Evolutionary conservation across 2,888 invertebrate genomes (phyloP).

Genomic region (Pseudeuparius sepicola): DNA sequence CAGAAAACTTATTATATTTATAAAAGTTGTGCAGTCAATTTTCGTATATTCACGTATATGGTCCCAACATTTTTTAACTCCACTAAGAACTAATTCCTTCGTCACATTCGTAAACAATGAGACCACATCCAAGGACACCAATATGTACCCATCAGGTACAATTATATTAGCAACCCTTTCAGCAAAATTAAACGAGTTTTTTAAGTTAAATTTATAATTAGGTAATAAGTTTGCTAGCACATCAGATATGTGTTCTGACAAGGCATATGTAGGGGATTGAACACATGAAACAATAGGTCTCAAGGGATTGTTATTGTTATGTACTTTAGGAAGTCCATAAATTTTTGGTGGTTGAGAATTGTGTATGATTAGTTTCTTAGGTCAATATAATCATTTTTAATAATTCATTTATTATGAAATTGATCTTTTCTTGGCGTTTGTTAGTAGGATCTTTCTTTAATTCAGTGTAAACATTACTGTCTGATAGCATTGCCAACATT

Average conservation of each 20-base stretch:
- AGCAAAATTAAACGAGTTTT: conserved; percentile 1
- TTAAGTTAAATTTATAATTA: background rate
- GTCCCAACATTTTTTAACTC: background rate
- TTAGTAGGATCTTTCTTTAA: background rate
- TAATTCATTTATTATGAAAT: background rate
- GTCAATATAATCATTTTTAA: no score
- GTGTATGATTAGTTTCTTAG: background rate
- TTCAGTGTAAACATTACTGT: background rate
- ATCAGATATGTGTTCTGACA: background rate
- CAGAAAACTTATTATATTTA: background rate
- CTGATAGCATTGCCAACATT: background rate
- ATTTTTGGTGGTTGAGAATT: background rate
- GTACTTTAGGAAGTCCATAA: background rate
- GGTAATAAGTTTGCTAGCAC: background rate
- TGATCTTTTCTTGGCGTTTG: background rate
- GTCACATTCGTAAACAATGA: conserved; percentile 1
- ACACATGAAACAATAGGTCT: background rate
- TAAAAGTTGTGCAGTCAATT: background rate
- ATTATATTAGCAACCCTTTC: background rate
- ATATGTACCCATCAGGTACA: background rate
- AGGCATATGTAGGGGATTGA: background rate
- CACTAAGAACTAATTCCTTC: conserved; percentile 1
- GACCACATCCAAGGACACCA: background rate
- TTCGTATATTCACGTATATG: background rate
- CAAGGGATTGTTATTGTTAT: background rate